Percentiles rank a stretch among this genome's conserved stretches.
Conservation (phyloP, 2,113 vertebrate species). For the Myrmophylax atrothorax region DNA sequence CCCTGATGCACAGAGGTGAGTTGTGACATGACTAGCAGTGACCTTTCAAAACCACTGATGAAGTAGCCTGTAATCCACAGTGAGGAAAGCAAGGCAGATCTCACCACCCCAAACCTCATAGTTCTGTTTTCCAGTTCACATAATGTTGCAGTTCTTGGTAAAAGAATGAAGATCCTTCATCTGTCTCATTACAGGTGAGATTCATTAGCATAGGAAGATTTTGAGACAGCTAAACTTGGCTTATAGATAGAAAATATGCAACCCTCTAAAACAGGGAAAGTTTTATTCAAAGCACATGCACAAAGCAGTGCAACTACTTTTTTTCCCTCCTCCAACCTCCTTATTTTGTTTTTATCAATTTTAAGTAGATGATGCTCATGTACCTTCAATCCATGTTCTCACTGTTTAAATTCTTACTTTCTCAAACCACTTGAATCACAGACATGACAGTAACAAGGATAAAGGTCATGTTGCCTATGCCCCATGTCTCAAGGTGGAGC, state of each 20-base stretch:
- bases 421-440: background rate
- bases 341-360: background rate
- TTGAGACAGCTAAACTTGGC: background rate
- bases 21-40: fast-evolving
- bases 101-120: background rate
- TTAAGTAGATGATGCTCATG: background rate
- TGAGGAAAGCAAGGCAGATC: background rate
- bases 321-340: background rate
- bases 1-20: background rate
- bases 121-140: background rate
- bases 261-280: fast-evolving
- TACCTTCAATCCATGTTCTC: background rate
- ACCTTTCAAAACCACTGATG: background rate
- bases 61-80: background rate
- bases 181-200: background rate
- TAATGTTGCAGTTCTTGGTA: background rate
- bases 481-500: fast-evolving
- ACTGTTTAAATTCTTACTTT: background rate
- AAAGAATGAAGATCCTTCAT: background rate
- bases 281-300: background rate
- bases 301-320: background rate
- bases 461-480: background rate
- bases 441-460: background rate
- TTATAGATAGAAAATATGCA: background rate
- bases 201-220: background rate